Evolutionary conservation across 2,888 invertebrate genomes (phyloP), one percentile per base, ranked within the genome.

Genomic region (Platerodrilus igneus): DNA sequence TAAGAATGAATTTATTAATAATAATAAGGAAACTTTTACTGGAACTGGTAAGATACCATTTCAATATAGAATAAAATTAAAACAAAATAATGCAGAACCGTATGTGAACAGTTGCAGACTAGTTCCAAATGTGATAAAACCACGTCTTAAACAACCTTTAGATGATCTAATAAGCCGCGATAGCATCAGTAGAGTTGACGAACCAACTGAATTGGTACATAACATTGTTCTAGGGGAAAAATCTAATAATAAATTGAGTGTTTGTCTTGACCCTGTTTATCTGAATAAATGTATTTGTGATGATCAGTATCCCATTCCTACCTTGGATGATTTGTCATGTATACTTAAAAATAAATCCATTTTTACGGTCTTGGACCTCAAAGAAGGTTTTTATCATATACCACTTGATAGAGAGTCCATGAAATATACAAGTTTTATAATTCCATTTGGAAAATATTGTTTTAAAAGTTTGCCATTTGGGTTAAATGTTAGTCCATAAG

Each of bases 321-420:
- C 48, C 43, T 21, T 56, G 29, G 44, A 58, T 27, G 51, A 51
- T 32, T 20, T 51, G 34, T 10, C 46, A 31, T 26, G 39, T 37
- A 38, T 47, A 36, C 26, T 47, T 41, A 29, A 42, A 37, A 42
- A 40, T 39, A 45, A 45, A 52, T 41, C 41, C 25, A 30, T 37
- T 48, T 53, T 32, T 50, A 44, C 8, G 56, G 48, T 44, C 45
- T 42, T 9, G 57, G 48, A 62, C 51, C 29, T 59, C 43, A 30
- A 59, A 57, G 38, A 61, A 15, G 60, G 61, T 6, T 63, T 57
- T 45, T 51, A 54, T 26, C 62, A 64, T 35, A 20, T 56, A 10
- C 31, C 38, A 15, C 31, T 58, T 9, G 52, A 55, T 37, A 47
- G 57, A 9, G 46, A 55, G 32, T 46, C 55, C 4, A 52, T 55